A percentile compares a stretch with the other conserved stretches of the same genome.
phyloP scores from a whole-genome alignment of 2,888 invertebrate species.

The Globia sparganii region DNA sequence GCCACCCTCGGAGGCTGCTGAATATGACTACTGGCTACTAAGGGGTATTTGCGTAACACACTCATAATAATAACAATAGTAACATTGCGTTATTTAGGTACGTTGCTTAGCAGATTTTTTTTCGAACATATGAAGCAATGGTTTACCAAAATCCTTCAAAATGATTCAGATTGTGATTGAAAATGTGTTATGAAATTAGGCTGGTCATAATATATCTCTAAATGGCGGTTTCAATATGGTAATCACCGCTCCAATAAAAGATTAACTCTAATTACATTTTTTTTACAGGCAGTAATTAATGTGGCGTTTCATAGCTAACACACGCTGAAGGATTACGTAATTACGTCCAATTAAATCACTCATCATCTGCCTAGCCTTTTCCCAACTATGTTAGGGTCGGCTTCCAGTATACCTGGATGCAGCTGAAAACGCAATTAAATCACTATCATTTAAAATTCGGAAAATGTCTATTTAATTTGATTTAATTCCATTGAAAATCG shows the following conservation, averaged over 20 bases:
- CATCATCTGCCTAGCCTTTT: too few relatives aligned
- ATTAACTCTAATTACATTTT: neutral
- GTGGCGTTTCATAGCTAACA: neutral
- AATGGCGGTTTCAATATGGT: neutral
- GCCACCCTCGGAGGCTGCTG: neutral
- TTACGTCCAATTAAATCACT: neutral
- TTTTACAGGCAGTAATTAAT: slow-evolving; percentile 3
- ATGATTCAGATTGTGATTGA: too few relatives aligned
- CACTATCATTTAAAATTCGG: neutral
- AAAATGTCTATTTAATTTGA: neutral
- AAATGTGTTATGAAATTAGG: too few relatives aligned
- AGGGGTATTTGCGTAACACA: too few relatives aligned
- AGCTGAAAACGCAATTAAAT: too few relatives aligned
- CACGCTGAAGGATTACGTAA: neutral
- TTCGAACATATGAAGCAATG: neutral
- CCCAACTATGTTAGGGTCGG: too few relatives aligned
- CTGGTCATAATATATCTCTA: neutral
- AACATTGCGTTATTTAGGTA: too few relatives aligned
- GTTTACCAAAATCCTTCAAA: too few relatives aligned
- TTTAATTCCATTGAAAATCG: neutral
- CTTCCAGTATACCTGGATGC: too few relatives aligned
- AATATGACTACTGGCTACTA: neutral
- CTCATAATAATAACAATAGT: too few relatives aligned
- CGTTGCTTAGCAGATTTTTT: too few relatives aligned
- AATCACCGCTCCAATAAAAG: neutral